Conservation (phyloP, 2,113 vertebrate species). For the Eonycteris spelaea region DNA sequence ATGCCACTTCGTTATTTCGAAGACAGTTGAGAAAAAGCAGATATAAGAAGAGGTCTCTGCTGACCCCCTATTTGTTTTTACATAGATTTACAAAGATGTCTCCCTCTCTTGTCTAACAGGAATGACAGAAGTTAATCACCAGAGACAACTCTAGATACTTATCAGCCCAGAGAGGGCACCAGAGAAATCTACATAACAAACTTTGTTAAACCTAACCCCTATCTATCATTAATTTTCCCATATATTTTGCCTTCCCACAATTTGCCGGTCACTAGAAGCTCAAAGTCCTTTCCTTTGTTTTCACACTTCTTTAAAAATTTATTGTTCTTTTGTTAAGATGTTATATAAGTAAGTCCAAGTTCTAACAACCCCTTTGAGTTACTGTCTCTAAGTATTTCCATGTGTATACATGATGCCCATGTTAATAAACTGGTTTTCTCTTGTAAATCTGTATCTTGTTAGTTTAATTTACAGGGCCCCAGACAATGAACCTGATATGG, state of each 20-base stretch:
- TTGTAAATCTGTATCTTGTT: neutral
- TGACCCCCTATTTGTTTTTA: neutral
- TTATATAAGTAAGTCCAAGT: neutral
- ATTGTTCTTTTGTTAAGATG: neutral
- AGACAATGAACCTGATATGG: neutral
- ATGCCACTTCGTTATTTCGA: neutral
- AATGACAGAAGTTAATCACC: neutral
- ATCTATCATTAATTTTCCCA: neutral
- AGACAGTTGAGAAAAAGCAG: neutral
- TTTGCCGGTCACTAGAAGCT: neutral
- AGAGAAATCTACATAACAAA: neutral
- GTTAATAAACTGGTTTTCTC: neutral
- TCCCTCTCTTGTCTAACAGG: rapidly evolving
- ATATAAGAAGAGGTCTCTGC: neutral
- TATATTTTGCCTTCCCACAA: neutral
- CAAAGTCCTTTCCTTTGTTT: neutral
- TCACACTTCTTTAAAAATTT: neutral
- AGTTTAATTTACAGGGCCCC: neutral
- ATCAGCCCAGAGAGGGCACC: neutral
- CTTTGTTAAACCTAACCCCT: neutral
- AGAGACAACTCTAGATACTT: neutral
- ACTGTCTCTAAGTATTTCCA: neutral
- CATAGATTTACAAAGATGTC: neutral
- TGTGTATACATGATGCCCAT: neutral
- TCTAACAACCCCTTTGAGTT: neutral